Conservation (phyloP, 2,113 vertebrate species). For the Gila orcuttii region DNA sequence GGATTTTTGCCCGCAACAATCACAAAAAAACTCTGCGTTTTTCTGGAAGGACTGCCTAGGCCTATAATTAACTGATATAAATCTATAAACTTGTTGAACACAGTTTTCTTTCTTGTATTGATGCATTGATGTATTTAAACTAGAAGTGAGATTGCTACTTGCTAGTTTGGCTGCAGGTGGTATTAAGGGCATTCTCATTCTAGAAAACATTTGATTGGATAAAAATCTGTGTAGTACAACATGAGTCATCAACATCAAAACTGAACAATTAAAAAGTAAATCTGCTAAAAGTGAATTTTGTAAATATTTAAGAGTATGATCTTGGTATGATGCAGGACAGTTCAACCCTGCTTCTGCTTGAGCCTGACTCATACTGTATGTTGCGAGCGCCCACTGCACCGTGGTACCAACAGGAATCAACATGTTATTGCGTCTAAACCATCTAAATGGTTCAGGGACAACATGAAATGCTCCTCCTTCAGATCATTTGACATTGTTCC, state of each 20-base stretch:
- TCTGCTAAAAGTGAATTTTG: not conserved
- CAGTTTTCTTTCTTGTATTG: no score
- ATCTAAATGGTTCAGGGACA: not conserved
- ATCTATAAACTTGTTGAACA: not conserved
- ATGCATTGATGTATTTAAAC: not conserved
- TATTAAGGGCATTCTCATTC: not conserved
- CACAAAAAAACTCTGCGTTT: no score
- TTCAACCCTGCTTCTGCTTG: not conserved
- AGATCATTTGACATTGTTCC: not conserved
- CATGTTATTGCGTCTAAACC: not conserved
- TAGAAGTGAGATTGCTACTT: not conserved
- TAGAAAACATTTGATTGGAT: not conserved
- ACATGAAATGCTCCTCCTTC: not conserved
- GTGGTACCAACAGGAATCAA: not conserved
- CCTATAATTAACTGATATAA: not conserved
- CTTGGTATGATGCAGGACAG: not conserved
- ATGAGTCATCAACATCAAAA: not conserved
- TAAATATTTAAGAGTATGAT: not conserved
- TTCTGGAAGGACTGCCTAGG: no score
- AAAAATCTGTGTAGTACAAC: not conserved
- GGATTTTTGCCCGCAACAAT: no score
- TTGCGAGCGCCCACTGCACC: not conserved
- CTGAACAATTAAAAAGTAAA: not conserved
- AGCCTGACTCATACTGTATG: not conserved
- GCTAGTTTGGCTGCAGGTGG: not conserved